phyloP scores from a whole-genome alignment of 35 echinoderm and acorn worm species.

The Ptychodera flava region DNA sequence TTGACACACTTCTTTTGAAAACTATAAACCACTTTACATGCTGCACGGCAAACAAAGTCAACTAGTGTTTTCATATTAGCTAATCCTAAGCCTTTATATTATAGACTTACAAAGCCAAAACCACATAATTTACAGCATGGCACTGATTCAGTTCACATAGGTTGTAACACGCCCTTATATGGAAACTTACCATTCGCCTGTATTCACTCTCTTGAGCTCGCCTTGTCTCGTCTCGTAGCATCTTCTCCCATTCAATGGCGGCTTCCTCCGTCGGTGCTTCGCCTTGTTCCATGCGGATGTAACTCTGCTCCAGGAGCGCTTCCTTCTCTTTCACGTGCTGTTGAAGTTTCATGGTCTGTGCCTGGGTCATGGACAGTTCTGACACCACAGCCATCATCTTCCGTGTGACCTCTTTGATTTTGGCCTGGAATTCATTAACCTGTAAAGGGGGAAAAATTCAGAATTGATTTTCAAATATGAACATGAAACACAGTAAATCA shows the following conservation, averaged over 20 bases:
- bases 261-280: constrained; percentile 90
- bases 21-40: no score
- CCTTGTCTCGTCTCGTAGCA: constrained; percentile 75
- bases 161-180: no score
- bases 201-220: constrained; percentile 38
- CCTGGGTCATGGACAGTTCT: constrained; percentile 96
- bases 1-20: no score
- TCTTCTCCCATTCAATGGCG: constrained; percentile 82
- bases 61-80: no score
- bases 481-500: no score
- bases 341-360: constrained; percentile 69
- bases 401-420: constrained; percentile 87
- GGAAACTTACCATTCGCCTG: constrained; percentile 52
- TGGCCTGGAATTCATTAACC: constrained; percentile 95
- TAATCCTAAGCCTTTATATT: no score
- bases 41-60: no score
- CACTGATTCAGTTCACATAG: no score
- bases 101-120: no score
- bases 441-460: no score
- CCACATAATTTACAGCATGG: no score
- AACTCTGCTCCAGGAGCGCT: constrained; percentile 74
- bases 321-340: constrained; percentile 68
- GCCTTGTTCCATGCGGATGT: constrained; percentile 88
- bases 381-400: constrained; percentile 97
- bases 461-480: no score